Conservation (phyloP, 2,888 invertebrate genomes). For the Amblyteles armatorius region DNA sequence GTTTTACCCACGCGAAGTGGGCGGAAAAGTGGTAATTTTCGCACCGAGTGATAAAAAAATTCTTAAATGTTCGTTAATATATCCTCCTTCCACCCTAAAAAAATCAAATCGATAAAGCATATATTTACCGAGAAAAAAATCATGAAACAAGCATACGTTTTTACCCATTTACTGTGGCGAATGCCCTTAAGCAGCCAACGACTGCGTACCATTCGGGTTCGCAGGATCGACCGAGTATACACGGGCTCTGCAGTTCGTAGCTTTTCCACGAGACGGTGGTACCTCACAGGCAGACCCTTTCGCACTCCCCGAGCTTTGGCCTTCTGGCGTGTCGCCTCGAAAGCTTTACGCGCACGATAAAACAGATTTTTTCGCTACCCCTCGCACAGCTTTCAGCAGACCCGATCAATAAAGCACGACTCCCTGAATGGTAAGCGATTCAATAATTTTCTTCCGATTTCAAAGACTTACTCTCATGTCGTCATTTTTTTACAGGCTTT, state of each 20-base stretch:
- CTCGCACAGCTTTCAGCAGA: background rate
- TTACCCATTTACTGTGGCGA: too few relatives aligned
- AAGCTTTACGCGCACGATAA: constrained; percentile 56
- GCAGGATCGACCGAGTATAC: constrained; percentile 45
- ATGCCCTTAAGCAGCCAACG: background rate
- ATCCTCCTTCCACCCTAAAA: too few relatives aligned
- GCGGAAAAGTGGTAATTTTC: too few relatives aligned
- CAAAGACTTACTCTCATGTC: background rate
- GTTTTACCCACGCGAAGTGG: too few relatives aligned
- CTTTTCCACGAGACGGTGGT: constrained; percentile 47
- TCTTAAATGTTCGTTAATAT: too few relatives aligned
- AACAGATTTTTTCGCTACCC: constrained; percentile 53
- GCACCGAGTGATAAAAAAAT: too few relatives aligned
- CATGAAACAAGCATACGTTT: too few relatives aligned
- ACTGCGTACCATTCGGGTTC: background rate
- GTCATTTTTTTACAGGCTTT: background rate
- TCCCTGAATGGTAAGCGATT: background rate
- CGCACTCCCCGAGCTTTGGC: constrained; percentile 20
- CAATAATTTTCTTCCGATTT: constrained; percentile 4
- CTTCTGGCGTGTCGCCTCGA: constrained; percentile 37
- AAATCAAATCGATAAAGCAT: too few relatives aligned
- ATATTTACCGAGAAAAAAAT: too few relatives aligned
- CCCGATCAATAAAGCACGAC: constrained; percentile 1
- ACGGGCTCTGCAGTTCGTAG: constrained; percentile 29
- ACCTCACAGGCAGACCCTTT: constrained; percentile 2